phyloP scores from a whole-genome alignment of 2,113 vertebrate genomes.

The Probosciger aterrimus region DNA sequence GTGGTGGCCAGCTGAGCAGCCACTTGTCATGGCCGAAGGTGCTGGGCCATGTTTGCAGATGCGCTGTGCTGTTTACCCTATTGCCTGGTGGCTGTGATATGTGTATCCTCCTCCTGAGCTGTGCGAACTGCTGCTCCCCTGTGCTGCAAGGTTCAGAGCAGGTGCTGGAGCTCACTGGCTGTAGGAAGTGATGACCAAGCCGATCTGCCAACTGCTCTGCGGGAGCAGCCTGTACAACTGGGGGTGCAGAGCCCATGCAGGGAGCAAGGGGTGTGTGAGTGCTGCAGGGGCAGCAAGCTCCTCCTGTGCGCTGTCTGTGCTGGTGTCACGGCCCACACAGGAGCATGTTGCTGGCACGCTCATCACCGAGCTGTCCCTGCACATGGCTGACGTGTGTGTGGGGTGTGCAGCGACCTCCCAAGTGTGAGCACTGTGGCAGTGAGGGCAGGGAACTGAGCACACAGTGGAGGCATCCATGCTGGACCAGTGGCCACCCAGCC shows the following conservation, averaged over 20 bases:
- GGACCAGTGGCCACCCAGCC: neutral
- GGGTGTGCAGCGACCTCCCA: neutral
- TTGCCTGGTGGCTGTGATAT: neutral
- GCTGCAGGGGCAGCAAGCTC: neutral
- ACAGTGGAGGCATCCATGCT: fast-evolving
- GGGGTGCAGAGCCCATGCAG: neutral
- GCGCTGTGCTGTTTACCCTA: neutral
- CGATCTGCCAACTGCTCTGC: neutral
- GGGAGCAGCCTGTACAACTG: neutral
- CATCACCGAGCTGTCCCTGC: neutral
- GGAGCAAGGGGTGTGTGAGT: neutral
- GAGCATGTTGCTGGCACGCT: fast-evolving
- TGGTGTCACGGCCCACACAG: neutral
- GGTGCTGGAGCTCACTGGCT: neutral
- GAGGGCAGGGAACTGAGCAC: neutral
- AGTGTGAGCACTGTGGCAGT: no score
- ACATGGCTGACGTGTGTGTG: fast-evolving
- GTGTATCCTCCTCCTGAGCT: neutral
- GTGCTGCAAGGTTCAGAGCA: neutral
- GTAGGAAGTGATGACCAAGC: neutral
- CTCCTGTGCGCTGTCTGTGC: fast-evolving
- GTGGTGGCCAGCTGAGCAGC: neutral
- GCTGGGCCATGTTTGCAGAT: neutral
- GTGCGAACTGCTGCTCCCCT: neutral
- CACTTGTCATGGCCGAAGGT: neutral